phyloP scores from a whole-genome alignment of 2,113 vertebrate genomes.

The Pantherophis guttatus region DNA sequence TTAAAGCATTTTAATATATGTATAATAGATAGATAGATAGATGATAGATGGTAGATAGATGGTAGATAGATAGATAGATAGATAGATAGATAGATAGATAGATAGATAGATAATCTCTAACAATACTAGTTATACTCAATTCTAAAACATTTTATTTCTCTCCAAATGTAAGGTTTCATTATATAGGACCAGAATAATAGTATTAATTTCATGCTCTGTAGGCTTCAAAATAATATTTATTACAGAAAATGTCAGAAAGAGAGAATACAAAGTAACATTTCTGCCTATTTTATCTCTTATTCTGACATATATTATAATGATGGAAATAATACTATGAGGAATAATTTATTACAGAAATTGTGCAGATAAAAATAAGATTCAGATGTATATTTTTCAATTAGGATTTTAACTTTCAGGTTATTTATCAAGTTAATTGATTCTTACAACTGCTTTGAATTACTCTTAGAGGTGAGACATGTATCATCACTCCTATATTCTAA shows the following conservation, averaged over 20 bases:
- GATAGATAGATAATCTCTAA: neutral
- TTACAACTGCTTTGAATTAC: neutral
- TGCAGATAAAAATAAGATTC: neutral
- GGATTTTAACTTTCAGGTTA: constrained; percentile 18
- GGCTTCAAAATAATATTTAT: constrained; percentile 8
- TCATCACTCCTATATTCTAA: neutral
- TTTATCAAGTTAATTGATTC: neutral
- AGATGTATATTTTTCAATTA: neutral
- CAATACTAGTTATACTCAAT: neutral
- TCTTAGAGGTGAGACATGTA: neutral
- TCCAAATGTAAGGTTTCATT: constrained; percentile 31
- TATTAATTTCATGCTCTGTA: constrained; percentile 18
- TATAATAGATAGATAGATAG: neutral
- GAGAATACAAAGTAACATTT: constrained; percentile 2
- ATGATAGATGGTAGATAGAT: too few relatives aligned
- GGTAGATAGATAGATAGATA: too few relatives aligned
- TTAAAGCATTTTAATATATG: neutral
- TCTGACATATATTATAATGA: neutral
- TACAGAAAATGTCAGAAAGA: constrained; percentile 14
- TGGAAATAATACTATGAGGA: neutral
- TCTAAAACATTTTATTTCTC: neutral
- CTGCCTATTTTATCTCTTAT: neutral
- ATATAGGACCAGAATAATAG: constrained; percentile 29
- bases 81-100: too few relatives aligned
- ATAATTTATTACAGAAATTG: neutral